Conservation (phyloP, 2,797 vertebrate species). For the Amniataba percoides region DNA sequence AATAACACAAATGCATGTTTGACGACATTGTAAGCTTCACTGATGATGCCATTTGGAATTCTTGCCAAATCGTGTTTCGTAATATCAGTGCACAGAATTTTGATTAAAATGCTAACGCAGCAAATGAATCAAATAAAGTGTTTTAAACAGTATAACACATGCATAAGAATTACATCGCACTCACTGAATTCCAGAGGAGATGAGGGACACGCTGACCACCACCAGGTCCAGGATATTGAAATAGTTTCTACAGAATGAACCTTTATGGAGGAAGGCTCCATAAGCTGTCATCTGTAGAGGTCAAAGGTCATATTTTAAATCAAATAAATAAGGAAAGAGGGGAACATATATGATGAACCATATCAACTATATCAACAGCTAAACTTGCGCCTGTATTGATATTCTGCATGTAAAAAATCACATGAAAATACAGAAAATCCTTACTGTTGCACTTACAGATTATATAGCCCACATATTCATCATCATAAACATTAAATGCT, state of each 20-base stretch:
- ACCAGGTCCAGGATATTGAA: slow-evolving; percentile 99
- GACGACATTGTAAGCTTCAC: background rate
- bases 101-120: background rate
- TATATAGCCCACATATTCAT: background rate
- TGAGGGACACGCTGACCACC: slow-evolving; percentile 99
- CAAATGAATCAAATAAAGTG: background rate
- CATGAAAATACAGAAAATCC: background rate
- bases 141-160: slow-evolving; percentile 10
- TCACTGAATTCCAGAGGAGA: slow-evolving; percentile 99
- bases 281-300: slow-evolving; percentile 95
- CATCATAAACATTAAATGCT: slow-evolving; percentile 52
- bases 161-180: slow-evolving; percentile 68
- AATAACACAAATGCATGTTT: slow-evolving; percentile 26
- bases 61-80: background rate
- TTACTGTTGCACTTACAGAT: slow-evolving; percentile 1
- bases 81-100: slow-evolving; percentile 1
- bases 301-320: slow-evolving; percentile 30
- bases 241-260: slow-evolving; percentile 99
- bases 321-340: background rate
- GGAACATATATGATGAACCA: background rate
- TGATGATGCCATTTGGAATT: background rate
- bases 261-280: slow-evolving; percentile 97
- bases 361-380: background rate
- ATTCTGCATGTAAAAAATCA: background rate
- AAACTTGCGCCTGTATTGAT: background rate